Base-by-base conservation (phyloP, 2,113 vertebrate species). In the Boleophthalmus pectinirostris region DNA sequence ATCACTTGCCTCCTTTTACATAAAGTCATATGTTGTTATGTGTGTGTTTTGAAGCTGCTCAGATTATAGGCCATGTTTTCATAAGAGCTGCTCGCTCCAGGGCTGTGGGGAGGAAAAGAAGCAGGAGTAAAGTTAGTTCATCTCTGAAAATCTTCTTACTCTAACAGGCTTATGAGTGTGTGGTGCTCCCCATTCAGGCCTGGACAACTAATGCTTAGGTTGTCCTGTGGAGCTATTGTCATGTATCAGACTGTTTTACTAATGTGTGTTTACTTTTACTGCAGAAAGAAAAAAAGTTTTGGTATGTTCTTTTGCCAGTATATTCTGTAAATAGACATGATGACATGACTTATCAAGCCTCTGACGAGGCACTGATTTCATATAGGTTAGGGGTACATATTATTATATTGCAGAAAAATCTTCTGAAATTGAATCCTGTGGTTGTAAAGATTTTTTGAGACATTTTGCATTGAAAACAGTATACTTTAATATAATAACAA, bases 151-250 rank as follows among this genome's bases (percentile, higher is more conserved):
- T 92, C 91, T 92, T 77, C 85, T 92, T 92, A 92, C 68, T 60
- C 69, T 92, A 93, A 93, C 88, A 76, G 84, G 92, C 77, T 92
- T 92, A 90, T n/a, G 5, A 21, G 72, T 75, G 81, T 89, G 85
- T 90, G 86, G 83, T 82, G 74, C 72, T 85, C 88, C 77, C 69
- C 82, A 82, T 82, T 90, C 68, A 86, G 79, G 60, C 79, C 85
- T 78, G 61, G 18, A 64, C 35, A n/a, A 80, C 18, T 47, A 16
- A 1, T 18, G 43, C 20, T 64, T 38, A 64, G 16, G 33, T 38
- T 21, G 58, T 33, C 25, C 21, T 25, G 23, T 13, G 16, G 15
- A 25, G 7, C 58, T 14, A 61, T 61, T 61, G 58, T 61, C 58
- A 18, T 33, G 14, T 25, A 13, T 33, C 14, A 7, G 16, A 18